These are phyloP conservation scores for Luperina testacea DNA, from an alignment of 2,888 invertebrate genomes.

Conservation along the genomic window DNA sequence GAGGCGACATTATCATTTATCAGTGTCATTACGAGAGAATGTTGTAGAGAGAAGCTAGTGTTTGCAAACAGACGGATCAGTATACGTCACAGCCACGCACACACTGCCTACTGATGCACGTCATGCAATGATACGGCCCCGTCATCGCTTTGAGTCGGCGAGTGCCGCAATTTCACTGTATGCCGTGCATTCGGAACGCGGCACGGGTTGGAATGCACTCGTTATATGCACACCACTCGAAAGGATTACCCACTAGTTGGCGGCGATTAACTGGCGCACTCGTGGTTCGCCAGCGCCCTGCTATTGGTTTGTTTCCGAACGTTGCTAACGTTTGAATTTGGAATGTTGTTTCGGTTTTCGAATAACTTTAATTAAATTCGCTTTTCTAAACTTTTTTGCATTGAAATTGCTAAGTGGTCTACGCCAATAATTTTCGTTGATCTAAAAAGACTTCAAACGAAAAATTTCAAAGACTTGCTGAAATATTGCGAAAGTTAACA, in stretches of 20 bases:
- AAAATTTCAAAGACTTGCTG: not conserved
- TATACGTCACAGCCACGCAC: conserved; percentile 66
- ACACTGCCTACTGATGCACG: conserved; percentile 72
- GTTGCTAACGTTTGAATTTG: conserved; percentile 77
- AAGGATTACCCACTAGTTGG: conserved; percentile 88
- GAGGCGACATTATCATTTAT: conserved; percentile 33
- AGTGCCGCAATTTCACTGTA: conserved; percentile 83
- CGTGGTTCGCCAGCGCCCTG: conserved; percentile 79
- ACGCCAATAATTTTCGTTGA: conserved; percentile 19
- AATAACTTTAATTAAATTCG: conserved; percentile 75
- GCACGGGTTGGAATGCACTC: conserved; percentile 81
- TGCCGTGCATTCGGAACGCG: conserved; percentile 73
- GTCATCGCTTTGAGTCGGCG: conserved; percentile 84
- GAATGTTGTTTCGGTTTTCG: conserved; percentile 73
- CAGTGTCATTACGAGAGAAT: conserved; percentile 44
- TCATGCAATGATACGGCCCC: conserved; percentile 83
- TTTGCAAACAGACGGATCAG: conserved; percentile 58
- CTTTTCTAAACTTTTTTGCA: conserved; percentile 51
- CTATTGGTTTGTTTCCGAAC: conserved; percentile 83
- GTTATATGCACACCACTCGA: conserved; percentile 87
- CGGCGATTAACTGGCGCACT: conserved; percentile 85
- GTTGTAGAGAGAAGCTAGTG: conserved; percentile 47
- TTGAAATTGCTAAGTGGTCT: conserved; percentile 35
- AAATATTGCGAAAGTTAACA: conserved; percentile 1
- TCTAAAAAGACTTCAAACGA: not conserved